Base-by-base conservation (phyloP, 2,797 vertebrate genomes). In the Sus cebifrons region DNA sequence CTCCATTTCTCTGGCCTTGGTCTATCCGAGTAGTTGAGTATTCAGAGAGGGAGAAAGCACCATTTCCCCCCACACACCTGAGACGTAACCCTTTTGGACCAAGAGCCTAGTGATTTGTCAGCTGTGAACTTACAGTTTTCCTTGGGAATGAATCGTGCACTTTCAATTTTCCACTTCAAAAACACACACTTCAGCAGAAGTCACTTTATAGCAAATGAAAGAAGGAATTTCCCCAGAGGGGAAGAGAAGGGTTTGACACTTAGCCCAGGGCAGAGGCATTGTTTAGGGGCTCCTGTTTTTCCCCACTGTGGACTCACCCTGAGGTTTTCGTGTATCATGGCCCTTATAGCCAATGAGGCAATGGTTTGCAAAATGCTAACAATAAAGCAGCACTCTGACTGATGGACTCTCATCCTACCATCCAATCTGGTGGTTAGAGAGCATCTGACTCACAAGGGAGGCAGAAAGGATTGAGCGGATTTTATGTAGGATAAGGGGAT, bases 121-220 rank as follows among this genome's bases (percentile, higher is more conserved):
- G 86, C 96, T 97, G 96, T 97, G 96, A 97, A 95, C 92, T 77
- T 97, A 97, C 87, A 83, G 92, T 92, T 97, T 97, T 95, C 98
- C 94, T 97, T 97, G 44, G 88, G 89, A 96, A 97, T 98, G 95
- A 98, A 95, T 97, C n/a, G n/a, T 65, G 82, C 3, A 7, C 92
- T 96, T 97, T 97, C 96, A 97, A 97, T 97, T 98, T 98, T 97
- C 96, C 95, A 98, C 96, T 97, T 98, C 97, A 98, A 97, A 98
- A 97, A 93, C 97, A 96, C 94, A 84, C 32, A 82, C 78, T 96
- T 96, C 94, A 91, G 94, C 96, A 97, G 87, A 96, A 96, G 95
- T 96, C 92, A 96, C 93, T 98, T 95, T 94, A 84, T 23, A 95
- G 95, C 94, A 95, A 96, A 97, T 96, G 93, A 95, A 98, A 95